A percentile compares a stretch with the other conserved stretches of the same genome.
Evolutionary conservation across 2,888 invertebrate genomes (phyloP).

Genomic region (Dysmachus trigonus): DNA sequence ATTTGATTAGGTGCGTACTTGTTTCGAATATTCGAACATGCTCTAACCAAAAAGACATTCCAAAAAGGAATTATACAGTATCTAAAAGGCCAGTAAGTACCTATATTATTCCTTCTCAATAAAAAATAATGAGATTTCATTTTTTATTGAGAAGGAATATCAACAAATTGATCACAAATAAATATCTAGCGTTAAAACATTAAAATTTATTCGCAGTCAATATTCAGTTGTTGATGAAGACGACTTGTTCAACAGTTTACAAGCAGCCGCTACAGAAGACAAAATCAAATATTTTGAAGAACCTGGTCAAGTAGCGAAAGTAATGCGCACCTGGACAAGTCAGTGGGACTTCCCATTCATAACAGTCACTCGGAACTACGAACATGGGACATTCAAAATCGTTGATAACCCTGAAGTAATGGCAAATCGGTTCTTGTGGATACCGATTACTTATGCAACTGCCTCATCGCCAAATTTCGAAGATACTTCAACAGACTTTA

Average conservation of each 20-base stretch:
- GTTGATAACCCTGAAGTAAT: slow-evolving; percentile 66
- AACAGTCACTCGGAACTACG: slow-evolving; percentile 66
- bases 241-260: slow-evolving; percentile 57
- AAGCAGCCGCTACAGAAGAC: slow-evolving; percentile 55
- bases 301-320: slow-evolving; percentile 61
- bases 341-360: slow-evolving; percentile 71
- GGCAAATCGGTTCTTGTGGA: slow-evolving; percentile 53
- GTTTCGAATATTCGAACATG: neutral
- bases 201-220: neutral
- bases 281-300: slow-evolving; percentile 50
- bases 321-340: slow-evolving; percentile 72
- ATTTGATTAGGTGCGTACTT: slow-evolving; percentile 1
- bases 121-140: too few species aligned
- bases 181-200: too few species aligned
- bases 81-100: slow-evolving; percentile 52
- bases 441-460: slow-evolving; percentile 59
- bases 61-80: slow-evolving; percentile 50
- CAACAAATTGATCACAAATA: too few species aligned
- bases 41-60: neutral
- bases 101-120: too few species aligned
- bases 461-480: slow-evolving; percentile 58
- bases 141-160: too few species aligned
- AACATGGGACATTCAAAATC: slow-evolving; percentile 65
- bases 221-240: slow-evolving; percentile 52
- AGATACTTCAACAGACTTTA: slow-evolving; percentile 56